Conservation (phyloP, 2,888 invertebrate species). For the Glaucopsyche alexis region DNA sequence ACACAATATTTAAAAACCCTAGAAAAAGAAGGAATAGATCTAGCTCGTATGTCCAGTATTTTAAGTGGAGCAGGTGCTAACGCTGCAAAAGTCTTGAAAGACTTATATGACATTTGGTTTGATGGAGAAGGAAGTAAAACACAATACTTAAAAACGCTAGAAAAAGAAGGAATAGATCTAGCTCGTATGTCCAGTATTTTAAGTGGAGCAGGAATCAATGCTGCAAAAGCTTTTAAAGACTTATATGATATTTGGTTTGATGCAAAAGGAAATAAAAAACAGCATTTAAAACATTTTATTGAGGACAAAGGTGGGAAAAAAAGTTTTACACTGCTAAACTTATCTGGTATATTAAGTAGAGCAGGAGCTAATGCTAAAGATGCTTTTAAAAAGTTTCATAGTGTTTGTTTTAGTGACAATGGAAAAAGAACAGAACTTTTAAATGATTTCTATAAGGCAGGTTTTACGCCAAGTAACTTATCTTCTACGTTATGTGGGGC, state of each 20-base stretch:
- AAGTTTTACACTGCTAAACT: conserved; percentile 30
- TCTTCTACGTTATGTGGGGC: conserved; percentile 46
- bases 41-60: neutral
- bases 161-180: no score
- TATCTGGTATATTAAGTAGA: conserved; percentile 42
- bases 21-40: neutral
- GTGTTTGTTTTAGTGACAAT: conserved; percentile 42
- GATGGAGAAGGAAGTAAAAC: no score
- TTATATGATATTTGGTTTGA: conserved; percentile 36
- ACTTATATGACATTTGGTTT: conserved; percentile 26
- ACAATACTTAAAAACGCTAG: no score
- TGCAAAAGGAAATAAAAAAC: conserved; percentile 32
- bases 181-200: conserved; percentile 44
- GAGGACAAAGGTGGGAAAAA: neutral
- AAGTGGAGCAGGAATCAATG: conserved; percentile 41
- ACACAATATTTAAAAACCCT: conserved; percentile 36
- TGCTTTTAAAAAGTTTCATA: conserved; percentile 45
- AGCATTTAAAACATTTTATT: conserved; percentile 38
- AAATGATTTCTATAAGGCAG: conserved; percentile 43
- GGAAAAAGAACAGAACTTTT: conserved; percentile 45
- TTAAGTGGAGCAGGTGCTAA: neutral
- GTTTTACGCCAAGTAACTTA: conserved; percentile 43
- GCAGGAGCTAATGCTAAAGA: conserved; percentile 41
- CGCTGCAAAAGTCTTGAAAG: conserved; percentile 23
- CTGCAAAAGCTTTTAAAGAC: conserved; percentile 38